Conservation (phyloP, 2,888 invertebrate genomes). For the Brenthis daphne region DNA sequence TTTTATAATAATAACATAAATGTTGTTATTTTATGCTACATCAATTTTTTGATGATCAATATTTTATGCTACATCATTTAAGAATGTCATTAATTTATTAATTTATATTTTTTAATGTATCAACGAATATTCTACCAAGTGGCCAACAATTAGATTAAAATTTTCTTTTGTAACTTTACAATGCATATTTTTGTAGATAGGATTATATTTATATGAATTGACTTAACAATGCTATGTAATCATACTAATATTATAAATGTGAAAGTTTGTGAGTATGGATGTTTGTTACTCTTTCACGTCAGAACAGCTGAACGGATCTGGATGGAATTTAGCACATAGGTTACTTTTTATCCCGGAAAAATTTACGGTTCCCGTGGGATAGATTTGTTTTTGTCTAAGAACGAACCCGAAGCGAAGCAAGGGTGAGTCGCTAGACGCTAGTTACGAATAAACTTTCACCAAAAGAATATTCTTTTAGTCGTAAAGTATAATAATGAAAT, state of each 20-base stretch:
- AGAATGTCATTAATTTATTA: slow-evolving; percentile 6
- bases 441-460: too few species aligned
- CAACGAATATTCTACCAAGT: slow-evolving; percentile 36
- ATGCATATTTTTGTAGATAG: slow-evolving; percentile 11
- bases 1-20: neutral
- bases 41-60: slow-evolving; percentile 18
- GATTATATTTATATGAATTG: slow-evolving; percentile 18
- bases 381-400: too few species aligned
- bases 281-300: too few species aligned
- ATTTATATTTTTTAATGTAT: slow-evolving; percentile 15
- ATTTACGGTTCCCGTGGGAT: too few species aligned
- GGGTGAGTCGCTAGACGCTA: too few species aligned
- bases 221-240: slow-evolving; percentile 22
- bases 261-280: too few species aligned
- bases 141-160: slow-evolving; percentile 38
- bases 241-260: too few species aligned
- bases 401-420: too few species aligned
- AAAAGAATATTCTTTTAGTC: too few species aligned
- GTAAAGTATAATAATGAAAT: neutral
- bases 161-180: slow-evolving; percentile 24
- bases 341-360: too few species aligned
- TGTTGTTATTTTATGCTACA: slow-evolving; percentile 11
- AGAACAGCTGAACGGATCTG: too few species aligned
- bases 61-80: slow-evolving; percentile 16
- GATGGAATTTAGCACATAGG: too few species aligned